These are phyloP conservation scores for Acropora yongei DNA, from an alignment of 64 coral and sea anemone genomes.

Conservation along the genomic window DNA sequence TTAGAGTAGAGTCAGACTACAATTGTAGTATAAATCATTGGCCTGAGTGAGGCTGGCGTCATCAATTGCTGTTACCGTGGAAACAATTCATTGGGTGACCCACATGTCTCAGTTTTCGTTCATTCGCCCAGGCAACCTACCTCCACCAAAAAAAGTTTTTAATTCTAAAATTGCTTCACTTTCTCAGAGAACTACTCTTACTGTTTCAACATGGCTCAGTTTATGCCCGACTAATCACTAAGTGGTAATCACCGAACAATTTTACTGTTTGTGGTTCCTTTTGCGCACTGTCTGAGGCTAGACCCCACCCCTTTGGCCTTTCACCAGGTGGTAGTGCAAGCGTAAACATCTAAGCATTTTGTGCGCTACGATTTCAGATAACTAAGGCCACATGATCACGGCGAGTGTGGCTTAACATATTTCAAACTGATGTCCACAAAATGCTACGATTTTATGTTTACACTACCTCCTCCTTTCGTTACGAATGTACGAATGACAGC, in stretches of 20 bases:
- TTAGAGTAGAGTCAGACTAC: neutral
- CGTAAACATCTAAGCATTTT: slow-evolving; percentile 6
- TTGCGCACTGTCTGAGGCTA: slow-evolving; percentile 8
- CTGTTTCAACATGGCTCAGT: neutral
- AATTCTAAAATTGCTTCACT: neutral
- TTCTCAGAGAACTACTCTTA: neutral
- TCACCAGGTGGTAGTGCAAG: slow-evolving; percentile 9
- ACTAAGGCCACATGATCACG: neutral
- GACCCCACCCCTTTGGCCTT: slow-evolving; percentile 5
- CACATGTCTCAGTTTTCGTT: neutral
- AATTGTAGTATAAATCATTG: neutral
- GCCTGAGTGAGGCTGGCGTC: slow-evolving; percentile 4
- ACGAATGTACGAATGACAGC: neutral
- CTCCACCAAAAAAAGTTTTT: neutral
- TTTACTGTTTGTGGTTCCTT: slow-evolving; percentile 6
- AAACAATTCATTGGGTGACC: slow-evolving; percentile 1
- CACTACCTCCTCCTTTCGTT: neutral
- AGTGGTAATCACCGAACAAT: neutral
- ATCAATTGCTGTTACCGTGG: slow-evolving; percentile 4
- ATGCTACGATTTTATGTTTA: slow-evolving; percentile 7
- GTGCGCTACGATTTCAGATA: slow-evolving; percentile 9
- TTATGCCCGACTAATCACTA: neutral
- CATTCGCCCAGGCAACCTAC: neutral
- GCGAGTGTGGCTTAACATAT: neutral
- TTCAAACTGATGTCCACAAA: slow-evolving; percentile 4